Conservation (phyloP, 2,113 vertebrate species). For the Talpa occidentalis region DNA sequence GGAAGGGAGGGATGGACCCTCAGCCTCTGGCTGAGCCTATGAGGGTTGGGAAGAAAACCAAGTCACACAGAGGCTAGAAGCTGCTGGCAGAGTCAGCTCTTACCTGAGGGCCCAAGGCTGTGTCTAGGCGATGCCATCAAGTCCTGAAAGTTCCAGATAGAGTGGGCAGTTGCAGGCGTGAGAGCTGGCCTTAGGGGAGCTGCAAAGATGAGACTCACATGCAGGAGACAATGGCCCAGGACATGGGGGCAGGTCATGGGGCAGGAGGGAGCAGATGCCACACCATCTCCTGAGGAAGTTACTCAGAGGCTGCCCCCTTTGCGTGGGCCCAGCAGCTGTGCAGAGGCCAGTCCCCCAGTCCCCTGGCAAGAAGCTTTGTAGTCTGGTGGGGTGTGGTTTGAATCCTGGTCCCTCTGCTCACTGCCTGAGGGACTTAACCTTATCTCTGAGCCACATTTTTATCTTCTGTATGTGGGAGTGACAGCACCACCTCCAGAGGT, state of each 20-base stretch:
- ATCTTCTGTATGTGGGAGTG: background rate
- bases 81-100: background rate
- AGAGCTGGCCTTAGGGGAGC: background rate
- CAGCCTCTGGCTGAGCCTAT: background rate
- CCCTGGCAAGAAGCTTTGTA: background rate
- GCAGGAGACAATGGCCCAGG: background rate
- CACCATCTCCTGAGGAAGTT: background rate
- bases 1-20: background rate
- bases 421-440: background rate
- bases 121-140: background rate
- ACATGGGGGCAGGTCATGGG: background rate
- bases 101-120: background rate
- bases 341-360: background rate
- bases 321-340: background rate
- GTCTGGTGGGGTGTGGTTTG: background rate
- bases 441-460: background rate
- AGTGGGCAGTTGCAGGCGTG: background rate
- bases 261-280: background rate
- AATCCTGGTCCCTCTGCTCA: background rate
- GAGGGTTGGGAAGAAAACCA: background rate
- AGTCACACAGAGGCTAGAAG: background rate
- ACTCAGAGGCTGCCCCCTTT: background rate
- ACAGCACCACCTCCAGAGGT: background rate
- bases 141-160: background rate
- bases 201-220: background rate